Evolutionary conservation across 2,113 vertebrate species (phyloP).

Genomic region (Tichodroma muraria): DNA sequence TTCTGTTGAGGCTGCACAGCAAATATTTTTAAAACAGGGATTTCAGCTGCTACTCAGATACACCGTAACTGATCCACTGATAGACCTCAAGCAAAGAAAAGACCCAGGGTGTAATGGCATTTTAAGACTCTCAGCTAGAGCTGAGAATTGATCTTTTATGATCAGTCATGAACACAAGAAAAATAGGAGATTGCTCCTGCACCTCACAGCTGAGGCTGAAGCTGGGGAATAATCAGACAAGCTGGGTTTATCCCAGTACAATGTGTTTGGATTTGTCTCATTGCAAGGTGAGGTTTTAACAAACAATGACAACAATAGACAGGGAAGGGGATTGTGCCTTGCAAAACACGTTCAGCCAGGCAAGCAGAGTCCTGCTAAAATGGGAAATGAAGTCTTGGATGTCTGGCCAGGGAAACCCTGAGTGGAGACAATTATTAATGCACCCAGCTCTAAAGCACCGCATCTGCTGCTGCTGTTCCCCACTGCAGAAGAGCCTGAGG

Average conservation of each 20-base stretch:
- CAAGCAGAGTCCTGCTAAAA: neutral
- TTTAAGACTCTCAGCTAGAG: neutral
- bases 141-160: neutral
- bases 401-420: neutral
- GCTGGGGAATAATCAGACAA: neutral
- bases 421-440: neutral
- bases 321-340: neutral
- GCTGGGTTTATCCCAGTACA: neutral
- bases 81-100: neutral
- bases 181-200: neutral
- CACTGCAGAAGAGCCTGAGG: neutral
- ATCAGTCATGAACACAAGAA: neutral
- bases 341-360: neutral
- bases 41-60: neutral
- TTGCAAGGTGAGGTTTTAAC: neutral
- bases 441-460: fast-evolving
- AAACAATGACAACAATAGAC: neutral
- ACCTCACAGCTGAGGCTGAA: neutral
- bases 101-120: neutral
- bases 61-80: neutral
- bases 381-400: neutral
- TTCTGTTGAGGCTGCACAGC: neutral
- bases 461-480: neutral
- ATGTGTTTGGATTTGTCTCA: neutral
- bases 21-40: neutral